These are phyloP conservation scores for Caenorhabditis macrosperma DNA, from an alignment of 2,888 invertebrate genomes.

Conservation along the genomic window DNA sequence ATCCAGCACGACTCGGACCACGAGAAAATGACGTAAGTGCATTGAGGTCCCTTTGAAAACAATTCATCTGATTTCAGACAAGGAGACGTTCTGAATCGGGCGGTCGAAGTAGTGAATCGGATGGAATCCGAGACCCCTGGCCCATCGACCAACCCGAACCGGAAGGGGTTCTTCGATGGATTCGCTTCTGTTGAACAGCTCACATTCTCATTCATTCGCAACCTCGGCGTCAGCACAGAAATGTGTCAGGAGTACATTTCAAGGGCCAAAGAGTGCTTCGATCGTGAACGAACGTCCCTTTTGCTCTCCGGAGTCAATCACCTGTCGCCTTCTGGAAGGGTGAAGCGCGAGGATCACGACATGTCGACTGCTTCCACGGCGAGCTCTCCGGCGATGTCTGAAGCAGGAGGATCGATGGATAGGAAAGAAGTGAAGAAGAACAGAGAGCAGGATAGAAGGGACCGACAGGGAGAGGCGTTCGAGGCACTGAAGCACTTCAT, in stretches of 20 bases:
- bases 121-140: slow-evolving; percentile 52
- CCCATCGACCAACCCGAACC: slow-evolving; percentile 44
- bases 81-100: slow-evolving; percentile 43
- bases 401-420: slow-evolving; percentile 22
- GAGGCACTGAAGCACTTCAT: slow-evolving; percentile 47
- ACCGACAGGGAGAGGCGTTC: slow-evolving; percentile 56
- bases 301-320: neutral
- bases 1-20: slow-evolving; percentile 24
- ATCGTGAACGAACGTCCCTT: slow-evolving; percentile 22
- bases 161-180: slow-evolving; percentile 58
- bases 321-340: neutral
- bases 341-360: slow-evolving; percentile 8
- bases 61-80: too few relatives aligned
- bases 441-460: slow-evolving; percentile 55
- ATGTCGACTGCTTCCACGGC: neutral
- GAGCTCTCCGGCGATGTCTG: slow-evolving; percentile 24
- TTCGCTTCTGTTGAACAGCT: slow-evolving; percentile 26
- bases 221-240: slow-evolving; percentile 31
- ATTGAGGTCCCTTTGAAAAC: neutral
- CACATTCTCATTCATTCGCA: slow-evolving; percentile 35
- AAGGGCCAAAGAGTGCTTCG: slow-evolving; percentile 26
- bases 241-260: slow-evolving; percentile 41
- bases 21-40: slow-evolving; percentile 49
- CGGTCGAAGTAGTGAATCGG: slow-evolving; percentile 52
- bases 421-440: slow-evolving; percentile 57